A percentile compares a stretch with the other conserved stretches of the same genome.
phyloP scores from a whole-genome alignment of 2,113 vertebrate species.

The Eulacestoma nigropectus region DNA sequence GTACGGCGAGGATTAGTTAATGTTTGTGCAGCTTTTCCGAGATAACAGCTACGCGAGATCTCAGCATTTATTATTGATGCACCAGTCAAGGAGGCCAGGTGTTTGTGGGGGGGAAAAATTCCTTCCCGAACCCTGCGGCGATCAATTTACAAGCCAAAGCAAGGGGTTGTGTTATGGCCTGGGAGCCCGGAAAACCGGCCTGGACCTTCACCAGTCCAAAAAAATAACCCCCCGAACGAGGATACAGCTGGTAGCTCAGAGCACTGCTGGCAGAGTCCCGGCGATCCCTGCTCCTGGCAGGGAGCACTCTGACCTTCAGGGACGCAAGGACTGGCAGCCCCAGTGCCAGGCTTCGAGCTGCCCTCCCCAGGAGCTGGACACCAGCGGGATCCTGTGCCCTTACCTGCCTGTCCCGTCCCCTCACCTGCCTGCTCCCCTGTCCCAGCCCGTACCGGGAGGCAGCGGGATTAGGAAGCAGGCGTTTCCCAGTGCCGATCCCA shows the following conservation, averaged over 20 bases:
- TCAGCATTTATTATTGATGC: conserved; percentile 47
- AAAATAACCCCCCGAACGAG: neutral
- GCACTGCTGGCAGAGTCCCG: neutral
- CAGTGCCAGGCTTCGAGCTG: accelerated
- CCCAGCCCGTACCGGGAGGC: accelerated
- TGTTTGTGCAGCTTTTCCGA: neutral
- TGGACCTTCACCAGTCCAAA: neutral
- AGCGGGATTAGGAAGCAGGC: neutral
- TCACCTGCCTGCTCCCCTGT: neutral
- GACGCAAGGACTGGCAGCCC: neutral
- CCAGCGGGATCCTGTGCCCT: neutral
- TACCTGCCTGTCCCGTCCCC: neutral
- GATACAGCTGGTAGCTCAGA: neutral
- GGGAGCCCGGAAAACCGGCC: neutral
- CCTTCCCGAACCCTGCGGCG: conserved; percentile 25
- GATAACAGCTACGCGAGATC: conserved; percentile 14
- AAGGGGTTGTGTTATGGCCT: conserved; percentile 25
- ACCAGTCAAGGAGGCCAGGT: neutral
- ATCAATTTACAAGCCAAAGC: conserved; percentile 52
- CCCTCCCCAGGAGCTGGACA: neutral
- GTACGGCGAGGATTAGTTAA: conserved; percentile 2
- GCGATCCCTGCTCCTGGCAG: neutral
- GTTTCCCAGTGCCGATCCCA: neutral
- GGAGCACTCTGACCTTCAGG: conserved; percentile 39
- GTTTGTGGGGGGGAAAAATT: neutral